phyloP scores from a whole-genome alignment of 2,888 invertebrate genomes.

The Hetaerina titia region DNA sequence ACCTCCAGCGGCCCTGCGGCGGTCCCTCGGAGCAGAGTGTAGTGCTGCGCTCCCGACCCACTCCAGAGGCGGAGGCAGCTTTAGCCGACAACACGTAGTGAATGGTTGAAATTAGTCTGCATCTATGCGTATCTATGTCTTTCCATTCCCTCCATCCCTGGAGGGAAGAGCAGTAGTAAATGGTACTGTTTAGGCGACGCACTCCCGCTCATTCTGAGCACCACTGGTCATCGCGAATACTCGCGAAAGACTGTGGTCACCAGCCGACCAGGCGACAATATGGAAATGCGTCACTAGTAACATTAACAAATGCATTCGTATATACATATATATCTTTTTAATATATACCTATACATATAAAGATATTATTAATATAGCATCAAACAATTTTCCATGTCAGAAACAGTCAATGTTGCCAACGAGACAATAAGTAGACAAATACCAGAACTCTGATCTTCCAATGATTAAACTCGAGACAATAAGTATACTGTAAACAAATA shows the following conservation, averaged over 20 bases:
- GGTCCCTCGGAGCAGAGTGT: background rate
- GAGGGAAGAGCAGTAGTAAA: background rate
- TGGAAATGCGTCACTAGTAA: background rate
- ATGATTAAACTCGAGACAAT: slow-evolving; percentile 46
- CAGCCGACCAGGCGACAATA: background rate
- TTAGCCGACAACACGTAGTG: slow-evolving; percentile 54
- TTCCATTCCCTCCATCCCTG: background rate
- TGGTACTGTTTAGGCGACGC: slow-evolving; percentile 8
- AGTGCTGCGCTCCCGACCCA: slow-evolving; percentile 37
- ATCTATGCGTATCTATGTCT: slow-evolving; percentile 41
- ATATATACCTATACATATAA: slow-evolving; percentile 7
- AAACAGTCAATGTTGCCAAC: slow-evolving; percentile 5
- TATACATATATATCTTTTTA: slow-evolving; percentile 32
- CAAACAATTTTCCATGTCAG: background rate
- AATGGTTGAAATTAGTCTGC: slow-evolving; percentile 59
- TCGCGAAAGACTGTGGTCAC: background rate
- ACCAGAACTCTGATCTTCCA: slow-evolving; percentile 50
- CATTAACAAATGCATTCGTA: slow-evolving; percentile 6
- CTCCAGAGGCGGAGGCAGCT: slow-evolving; percentile 23
- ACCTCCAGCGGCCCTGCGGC: background rate
- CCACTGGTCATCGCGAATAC: background rate
- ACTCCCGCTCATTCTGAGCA: background rate
- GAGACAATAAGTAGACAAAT: slow-evolving; percentile 57
- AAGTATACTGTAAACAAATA: slow-evolving; percentile 43
- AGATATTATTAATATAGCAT: background rate